Evolutionary conservation across 2,888 invertebrate genomes (phyloP).

Genomic region (Oligia latruncula): DNA sequence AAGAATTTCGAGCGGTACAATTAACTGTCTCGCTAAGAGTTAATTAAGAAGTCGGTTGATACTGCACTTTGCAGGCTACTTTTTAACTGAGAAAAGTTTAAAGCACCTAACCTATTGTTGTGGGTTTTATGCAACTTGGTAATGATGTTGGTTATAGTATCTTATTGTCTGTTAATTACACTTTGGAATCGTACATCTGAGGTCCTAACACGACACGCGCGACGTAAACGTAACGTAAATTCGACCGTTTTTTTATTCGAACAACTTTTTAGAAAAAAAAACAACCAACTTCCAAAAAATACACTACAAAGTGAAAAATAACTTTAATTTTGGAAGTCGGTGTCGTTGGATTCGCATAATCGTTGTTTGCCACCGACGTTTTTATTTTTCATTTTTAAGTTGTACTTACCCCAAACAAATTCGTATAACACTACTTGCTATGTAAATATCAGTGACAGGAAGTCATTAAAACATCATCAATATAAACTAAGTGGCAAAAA

Average conservation of each 20-base stretch:
- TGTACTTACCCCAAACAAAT: no score
- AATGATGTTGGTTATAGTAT: not conserved
- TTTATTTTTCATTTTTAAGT: no score
- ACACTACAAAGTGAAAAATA: no score
- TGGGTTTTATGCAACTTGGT: not conserved
- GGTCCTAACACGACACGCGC: not conserved
- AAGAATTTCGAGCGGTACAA: slow-evolving; percentile 50
- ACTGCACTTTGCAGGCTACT: slow-evolving; percentile 30
- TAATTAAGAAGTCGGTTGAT: slow-evolving; percentile 34
- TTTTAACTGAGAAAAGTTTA: slow-evolving; percentile 17
- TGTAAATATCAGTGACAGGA: no score
- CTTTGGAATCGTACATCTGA: not conserved
- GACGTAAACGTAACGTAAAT: not conserved
- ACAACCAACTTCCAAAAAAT: no score
- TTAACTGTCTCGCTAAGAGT: slow-evolving; percentile 46
- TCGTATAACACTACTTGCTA: no score
- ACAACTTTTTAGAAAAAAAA: no score
- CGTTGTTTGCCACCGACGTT: no score
- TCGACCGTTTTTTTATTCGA: not conserved
- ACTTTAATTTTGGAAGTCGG: no score
- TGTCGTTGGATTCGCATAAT: no score
- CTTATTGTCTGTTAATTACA: not conserved
- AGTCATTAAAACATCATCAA: no score
- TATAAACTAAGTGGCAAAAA: no score
- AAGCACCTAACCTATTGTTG: not conserved